Evolutionary conservation across 2,888 invertebrate species (phyloP).

Genomic region (Drosophila lacicola): DNA sequence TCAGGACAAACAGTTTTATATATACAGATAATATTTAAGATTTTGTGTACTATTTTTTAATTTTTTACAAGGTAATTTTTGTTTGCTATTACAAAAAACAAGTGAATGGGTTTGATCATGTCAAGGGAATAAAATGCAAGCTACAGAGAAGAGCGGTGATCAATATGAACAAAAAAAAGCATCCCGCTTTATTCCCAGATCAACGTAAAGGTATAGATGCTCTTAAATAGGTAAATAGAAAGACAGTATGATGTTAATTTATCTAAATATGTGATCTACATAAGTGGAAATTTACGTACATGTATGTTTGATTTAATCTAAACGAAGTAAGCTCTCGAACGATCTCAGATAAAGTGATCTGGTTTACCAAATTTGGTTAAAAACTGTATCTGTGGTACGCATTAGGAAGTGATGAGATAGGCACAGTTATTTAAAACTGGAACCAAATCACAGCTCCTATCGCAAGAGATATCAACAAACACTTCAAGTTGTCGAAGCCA

Average conservation of each 20-base stretch:
- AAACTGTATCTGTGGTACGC: constrained; percentile 25
- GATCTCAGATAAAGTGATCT: constrained; percentile 47
- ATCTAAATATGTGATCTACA: constrained; percentile 7
- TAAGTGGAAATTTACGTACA: neutral
- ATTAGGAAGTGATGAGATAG: constrained; percentile 41
- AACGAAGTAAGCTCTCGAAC: constrained; percentile 48
- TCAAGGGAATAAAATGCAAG: no score
- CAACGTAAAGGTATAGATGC: no score
- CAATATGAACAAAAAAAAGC: no score
- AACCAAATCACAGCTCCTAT: constrained; percentile 52
- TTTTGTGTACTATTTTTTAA: no score
- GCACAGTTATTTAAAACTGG: constrained; percentile 28
- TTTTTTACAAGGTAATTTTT: no score
- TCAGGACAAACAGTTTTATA: no score
- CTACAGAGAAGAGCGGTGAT: no score
- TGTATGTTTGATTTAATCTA: constrained; percentile 26
- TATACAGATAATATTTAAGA: no score
- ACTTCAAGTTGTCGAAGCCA: constrained; percentile 12
- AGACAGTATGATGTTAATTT: neutral
- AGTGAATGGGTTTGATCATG: no score
- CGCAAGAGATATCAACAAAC: constrained; percentile 12
- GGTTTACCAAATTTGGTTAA: constrained; percentile 63
- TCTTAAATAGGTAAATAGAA: no score
- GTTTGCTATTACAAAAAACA: no score
- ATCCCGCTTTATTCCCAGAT: no score